Evolutionary conservation across 2,888 invertebrate species (phyloP).

Genomic region (Fragum fragum): DNA sequence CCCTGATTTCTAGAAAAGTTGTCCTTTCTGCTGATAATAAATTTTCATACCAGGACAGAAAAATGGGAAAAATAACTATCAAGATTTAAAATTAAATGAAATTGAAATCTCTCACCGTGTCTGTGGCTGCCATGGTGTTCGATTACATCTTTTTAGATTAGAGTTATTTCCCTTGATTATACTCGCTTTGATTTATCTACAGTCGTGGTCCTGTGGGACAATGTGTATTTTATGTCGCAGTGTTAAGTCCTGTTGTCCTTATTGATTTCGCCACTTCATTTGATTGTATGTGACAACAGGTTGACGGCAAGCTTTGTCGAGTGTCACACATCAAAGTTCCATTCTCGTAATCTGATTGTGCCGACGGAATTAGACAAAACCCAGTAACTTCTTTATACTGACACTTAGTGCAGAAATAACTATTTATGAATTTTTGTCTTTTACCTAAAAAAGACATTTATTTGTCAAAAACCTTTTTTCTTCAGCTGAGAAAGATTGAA

Average conservation of each 20-base stretch:
- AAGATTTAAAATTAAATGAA: conserved; percentile 31
- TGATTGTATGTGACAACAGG: conserved; percentile 60
- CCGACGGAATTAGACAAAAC: conserved; percentile 36
- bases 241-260: conserved; percentile 50
- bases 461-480: too few species aligned
- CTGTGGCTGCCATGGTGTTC: conserved; percentile 19
- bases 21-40: conserved; percentile 25
- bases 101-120: conserved; percentile 30
- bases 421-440: too few species aligned
- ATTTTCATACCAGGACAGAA: conserved; percentile 28
- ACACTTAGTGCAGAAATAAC: too few species aligned
- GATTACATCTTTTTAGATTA: conserved; percentile 52
- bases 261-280: conserved; percentile 59
- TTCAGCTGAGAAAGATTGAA: too few species aligned
- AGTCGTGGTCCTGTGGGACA: conserved; percentile 33
- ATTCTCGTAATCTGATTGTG: conserved; percentile 38
- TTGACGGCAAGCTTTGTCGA: conserved; percentile 48
- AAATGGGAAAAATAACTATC: conserved; percentile 22
- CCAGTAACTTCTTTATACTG: neutral
- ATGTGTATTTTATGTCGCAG: conserved; percentile 50
- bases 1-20: conserved; percentile 20
- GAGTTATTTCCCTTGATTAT: conserved; percentile 50
- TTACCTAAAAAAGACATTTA: too few species aligned
- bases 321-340: conserved; percentile 54
- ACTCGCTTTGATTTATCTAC: conserved; percentile 44